Evolutionary conservation across 1,140 invertebrate species (phyloP).

Genomic region (Drosophila kohkoa): DNA sequence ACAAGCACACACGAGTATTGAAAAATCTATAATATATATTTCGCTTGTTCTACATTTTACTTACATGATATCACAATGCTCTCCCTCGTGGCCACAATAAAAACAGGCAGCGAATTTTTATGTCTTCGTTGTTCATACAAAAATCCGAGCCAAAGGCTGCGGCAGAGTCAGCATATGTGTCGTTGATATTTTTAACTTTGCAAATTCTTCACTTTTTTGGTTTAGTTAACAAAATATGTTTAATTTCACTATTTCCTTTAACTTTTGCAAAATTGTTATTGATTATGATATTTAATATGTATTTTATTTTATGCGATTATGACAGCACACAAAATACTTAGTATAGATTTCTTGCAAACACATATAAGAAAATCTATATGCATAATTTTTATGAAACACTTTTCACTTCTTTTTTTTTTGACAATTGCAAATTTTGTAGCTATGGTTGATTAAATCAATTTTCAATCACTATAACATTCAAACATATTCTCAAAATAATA

Average conservation of each 20-base stretch:
- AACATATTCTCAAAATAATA: not conserved
- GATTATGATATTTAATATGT: not conserved
- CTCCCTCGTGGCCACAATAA: constrained; percentile 70
- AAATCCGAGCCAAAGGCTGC: constrained; percentile 59
- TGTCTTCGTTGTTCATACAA: constrained; percentile 51
- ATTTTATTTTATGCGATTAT: constrained; percentile 37
- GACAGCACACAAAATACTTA: constrained; percentile 50
- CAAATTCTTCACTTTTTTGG: constrained; percentile 51
- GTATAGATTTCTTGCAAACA: constrained; percentile 37
- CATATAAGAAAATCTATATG: constrained; percentile 40
- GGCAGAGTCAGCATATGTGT: constrained; percentile 66
- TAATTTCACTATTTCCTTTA: constrained; percentile 2
- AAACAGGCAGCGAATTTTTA: constrained; percentile 55
- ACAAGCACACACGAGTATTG: not conserved
- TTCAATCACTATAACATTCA: not conserved
- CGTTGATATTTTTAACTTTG: constrained; percentile 75
- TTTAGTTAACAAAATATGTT: constrained; percentile 23
- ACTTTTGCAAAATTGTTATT: constrained; percentile 8
- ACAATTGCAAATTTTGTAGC: not conserved
- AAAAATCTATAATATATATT: constrained; percentile 35
- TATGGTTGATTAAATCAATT: not conserved
- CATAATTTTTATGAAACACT: constrained; percentile 26
- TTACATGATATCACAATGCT: constrained; percentile 66
- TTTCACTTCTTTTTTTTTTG: constrained; percentile 15
- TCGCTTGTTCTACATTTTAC: constrained; percentile 70